These are phyloP conservation scores for Fundulus diaphanus DNA, from an alignment of 2,797 vertebrate genomes.

Conservation along the genomic window DNA sequence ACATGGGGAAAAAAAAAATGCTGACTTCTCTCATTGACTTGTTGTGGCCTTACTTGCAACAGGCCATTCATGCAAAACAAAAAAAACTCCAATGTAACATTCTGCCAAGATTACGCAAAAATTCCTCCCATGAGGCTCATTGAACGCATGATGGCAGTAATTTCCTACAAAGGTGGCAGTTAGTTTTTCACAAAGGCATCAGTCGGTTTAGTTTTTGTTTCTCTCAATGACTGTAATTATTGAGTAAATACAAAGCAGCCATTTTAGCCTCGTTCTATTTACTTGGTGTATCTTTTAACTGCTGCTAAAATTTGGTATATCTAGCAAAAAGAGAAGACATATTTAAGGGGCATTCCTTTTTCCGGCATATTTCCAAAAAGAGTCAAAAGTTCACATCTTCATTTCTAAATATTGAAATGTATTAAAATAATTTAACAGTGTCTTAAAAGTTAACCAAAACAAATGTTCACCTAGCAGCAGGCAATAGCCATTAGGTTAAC, in stretches of 20 bases:
- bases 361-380: background rate
- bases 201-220: background rate
- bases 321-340: background rate
- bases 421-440: background rate
- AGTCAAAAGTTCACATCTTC: background rate
- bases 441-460: background rate
- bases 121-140: background rate
- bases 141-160: background rate
- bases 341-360: background rate
- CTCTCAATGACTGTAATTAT: background rate
- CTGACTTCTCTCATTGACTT: background rate
- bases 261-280: too few relatives aligned
- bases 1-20: background rate
- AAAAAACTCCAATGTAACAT: background rate
- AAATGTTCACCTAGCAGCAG: background rate
- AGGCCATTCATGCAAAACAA: background rate
- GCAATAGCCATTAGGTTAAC: background rate
- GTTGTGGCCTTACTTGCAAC: background rate
- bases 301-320: background rate
- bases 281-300: background rate
- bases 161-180: background rate
- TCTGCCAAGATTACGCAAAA: background rate
- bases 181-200: background rate
- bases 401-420: background rate
- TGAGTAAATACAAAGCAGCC: background rate